Evolutionary conservation across 2,888 invertebrate genomes (phyloP), one percentile per base, ranked within the genome.

Genomic region (Meandrusa payeni): DNA sequence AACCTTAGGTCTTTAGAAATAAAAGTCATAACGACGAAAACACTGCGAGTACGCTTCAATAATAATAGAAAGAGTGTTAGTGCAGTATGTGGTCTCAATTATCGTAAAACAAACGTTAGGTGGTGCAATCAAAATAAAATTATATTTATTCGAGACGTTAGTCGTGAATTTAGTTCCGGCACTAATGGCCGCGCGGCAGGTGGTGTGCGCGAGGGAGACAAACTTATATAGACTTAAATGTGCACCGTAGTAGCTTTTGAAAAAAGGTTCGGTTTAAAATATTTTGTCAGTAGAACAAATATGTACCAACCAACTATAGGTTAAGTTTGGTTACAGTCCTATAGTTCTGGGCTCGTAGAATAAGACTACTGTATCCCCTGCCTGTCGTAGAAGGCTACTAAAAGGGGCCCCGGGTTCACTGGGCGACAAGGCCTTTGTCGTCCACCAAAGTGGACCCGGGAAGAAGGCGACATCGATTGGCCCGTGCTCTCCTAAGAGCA

Each of bases 121-220:
- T 42, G 52, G 55, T 59, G 57, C 53, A 57, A 59, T 59, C 57
- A 52, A 57, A 59, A 54, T 53, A 55, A 57, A 58, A 55, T 57
- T 58, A 75, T 78, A 75, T 79, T 76, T 76, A 76, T 79, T 73
- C 64, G 69, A 72, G 66, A 64, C 65, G 70, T 74, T 76, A 69
- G 71, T 33, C 64, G 64, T 68, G 70, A 67, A 67, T 70, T 70
- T 59, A 57, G 73, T 79, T 77, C 77, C 77, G 76, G 73, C 64
- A 58, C 56, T 76, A 73, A 75, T 75, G 70, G 70, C 55, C 55
- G 64, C 70, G 49, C 71, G 71, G 76, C 83, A 80, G 82, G 80
- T 82, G 65, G 59, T 33, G 69, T 69, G 55, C 45, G 55, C 50
- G 61, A 59, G 57, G 59, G 47, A 28, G 59, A 58, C 52, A 51